phyloP scores from a whole-genome alignment of 2,113 vertebrate species.

The Anolis carolinensis region DNA sequence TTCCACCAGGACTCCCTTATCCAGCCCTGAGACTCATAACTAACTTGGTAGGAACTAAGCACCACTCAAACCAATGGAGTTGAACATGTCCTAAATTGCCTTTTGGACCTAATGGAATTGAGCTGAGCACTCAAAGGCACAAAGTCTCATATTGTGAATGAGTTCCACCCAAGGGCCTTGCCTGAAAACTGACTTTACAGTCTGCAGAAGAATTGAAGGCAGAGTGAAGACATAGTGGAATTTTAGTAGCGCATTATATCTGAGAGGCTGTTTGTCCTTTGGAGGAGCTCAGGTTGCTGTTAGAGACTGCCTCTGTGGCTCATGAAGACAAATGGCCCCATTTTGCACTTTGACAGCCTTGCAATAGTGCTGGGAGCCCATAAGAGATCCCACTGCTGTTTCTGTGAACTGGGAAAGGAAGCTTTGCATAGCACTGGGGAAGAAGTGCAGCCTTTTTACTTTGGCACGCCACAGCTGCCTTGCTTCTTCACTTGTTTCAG shows the following conservation, averaged over 20 bases:
- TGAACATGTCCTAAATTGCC: not conserved
- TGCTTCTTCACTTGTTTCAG: not conserved
- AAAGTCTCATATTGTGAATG: too few relatives aligned
- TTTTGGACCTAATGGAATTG: not conserved
- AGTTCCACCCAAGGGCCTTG: too few relatives aligned
- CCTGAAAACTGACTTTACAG: not conserved
- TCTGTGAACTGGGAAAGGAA: not conserved
- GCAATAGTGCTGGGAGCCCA: not conserved
- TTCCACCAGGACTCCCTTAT: not conserved
- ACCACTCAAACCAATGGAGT: not conserved
- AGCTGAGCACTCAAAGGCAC: not conserved
- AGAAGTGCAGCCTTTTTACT: not conserved
- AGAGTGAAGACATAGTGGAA: not conserved
- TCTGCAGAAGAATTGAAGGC: not conserved
- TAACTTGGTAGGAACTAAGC: not conserved
- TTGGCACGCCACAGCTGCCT: not conserved
- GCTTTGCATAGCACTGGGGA: not conserved
- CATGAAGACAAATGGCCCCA: slow-evolving; percentile 12
- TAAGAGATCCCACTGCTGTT: not conserved
- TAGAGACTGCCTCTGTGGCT: not conserved
- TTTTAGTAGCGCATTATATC: not conserved
- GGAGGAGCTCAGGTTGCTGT: not conserved
- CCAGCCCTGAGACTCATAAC: not conserved
- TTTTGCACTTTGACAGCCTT: not conserved
- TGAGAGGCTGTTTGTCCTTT: not conserved